Evolutionary conservation across 2,888 invertebrate genomes (phyloP), one percentile per base, ranked within the genome.

Genomic region (Drosophila eohydei): DNA sequence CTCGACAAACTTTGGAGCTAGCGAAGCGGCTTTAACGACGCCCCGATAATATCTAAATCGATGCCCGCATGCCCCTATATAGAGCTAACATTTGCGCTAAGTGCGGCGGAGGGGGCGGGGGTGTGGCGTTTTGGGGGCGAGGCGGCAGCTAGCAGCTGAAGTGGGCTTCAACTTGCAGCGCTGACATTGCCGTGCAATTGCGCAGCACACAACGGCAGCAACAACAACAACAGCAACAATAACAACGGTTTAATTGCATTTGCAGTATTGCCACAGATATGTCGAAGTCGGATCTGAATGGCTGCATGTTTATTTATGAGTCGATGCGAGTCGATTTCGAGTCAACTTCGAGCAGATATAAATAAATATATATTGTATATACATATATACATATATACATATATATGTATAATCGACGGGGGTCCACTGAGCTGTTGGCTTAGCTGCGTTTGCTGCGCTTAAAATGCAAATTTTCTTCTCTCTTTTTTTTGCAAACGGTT

Each of bases 251-350:
- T 76, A 77, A 77, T 77, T 73, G 73, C 77, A 73, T 77, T 77
- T 61, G 44, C 63, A 71, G 60, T 67, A 57, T 76, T 72, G 76
- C 77, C 65, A 68, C 69, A 73, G 64, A 71, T 74, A 74, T 76
- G 62, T 69, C 61, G 70, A 28, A 74, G 75, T 74, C 71, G 66
- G 56, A 75, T 75, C 75, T 63, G 63, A 75, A 66, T 75, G 63
- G 76, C 59, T 62, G 73, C 62, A 81, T 83, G 81, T 81, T 81
- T 81, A 81, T 81, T 81, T 84, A 83, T 81, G 84, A 81, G 73
- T 65, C 58, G 66, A 67, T 78, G 60, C 81, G 78, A 80, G 57
- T 66, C 61, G 67, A 71, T 52, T 62, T 36, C 69, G 58, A 58
- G 52, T 65, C 44, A 54, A 61, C 51, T 61, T 64, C 62, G 34